Conservation (phyloP, 2,888 invertebrate genomes). For the Sinopyrophorus schimmeli region DNA sequence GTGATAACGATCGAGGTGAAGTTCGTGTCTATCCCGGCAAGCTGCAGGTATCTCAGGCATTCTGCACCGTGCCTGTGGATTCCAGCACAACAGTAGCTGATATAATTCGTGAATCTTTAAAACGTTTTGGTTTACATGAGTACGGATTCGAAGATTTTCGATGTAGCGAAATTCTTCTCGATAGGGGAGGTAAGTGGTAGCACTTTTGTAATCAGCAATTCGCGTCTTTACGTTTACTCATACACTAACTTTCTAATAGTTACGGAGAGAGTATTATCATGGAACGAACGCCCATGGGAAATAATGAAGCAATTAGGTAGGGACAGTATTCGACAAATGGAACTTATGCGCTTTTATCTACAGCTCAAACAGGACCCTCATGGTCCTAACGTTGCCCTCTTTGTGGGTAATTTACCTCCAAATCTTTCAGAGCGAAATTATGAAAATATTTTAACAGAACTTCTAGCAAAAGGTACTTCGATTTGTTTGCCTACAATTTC, state of each 20-base stretch:
- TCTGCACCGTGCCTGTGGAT: conserved; percentile 83
- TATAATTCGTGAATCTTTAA: conserved; percentile 83
- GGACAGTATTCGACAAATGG: conserved; percentile 97
- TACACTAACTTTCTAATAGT: conserved; percentile 59
- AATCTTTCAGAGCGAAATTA: conserved; percentile 96
- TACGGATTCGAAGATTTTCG: conserved; percentile 74
- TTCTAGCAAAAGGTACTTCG: conserved; percentile 90
- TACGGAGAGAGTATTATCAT: conserved; percentile 80
- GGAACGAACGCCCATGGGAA: conserved; percentile 89
- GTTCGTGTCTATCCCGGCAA: conserved; percentile 95
- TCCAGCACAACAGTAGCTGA: conserved; percentile 88
- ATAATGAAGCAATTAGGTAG: conserved; percentile 87
- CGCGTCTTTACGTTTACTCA: no score
- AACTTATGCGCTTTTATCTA: conserved; percentile 97
- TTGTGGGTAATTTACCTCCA: conserved; percentile 97
- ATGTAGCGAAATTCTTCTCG: conserved; percentile 94
- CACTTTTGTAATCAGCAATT: no score
- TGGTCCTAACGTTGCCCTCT: conserved; percentile 94
- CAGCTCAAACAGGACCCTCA: conserved; percentile 98
- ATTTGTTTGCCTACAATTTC: no score
- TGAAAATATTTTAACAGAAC: conserved; percentile 94
- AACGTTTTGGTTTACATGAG: conserved; percentile 76
- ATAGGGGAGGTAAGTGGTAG: conserved; percentile 81
- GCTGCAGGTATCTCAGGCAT: conserved; percentile 76
- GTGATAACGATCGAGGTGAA: conserved; percentile 81